These are phyloP conservation scores for Thymallus thymallus DNA, from an alignment of 2,113 vertebrate species.

Conservation along the genomic window DNA sequence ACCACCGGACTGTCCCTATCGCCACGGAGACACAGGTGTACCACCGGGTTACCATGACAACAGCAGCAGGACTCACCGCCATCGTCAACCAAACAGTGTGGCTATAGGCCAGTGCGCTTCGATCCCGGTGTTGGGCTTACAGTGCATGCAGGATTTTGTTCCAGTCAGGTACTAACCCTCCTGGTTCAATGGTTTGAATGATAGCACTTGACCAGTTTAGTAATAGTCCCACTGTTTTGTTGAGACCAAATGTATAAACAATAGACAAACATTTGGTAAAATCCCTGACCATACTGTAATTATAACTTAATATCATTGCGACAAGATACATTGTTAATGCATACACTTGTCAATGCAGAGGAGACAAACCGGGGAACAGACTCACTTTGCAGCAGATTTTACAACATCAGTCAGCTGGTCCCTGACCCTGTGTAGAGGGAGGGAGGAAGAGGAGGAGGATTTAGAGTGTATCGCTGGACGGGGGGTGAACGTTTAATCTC, in stretches of 20 bases:
- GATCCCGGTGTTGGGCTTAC: too few species aligned
- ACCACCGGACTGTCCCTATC: slow-evolving; percentile 91
- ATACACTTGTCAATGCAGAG: not conserved
- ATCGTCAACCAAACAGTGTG: not conserved
- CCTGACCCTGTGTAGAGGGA: slow-evolving; percentile 78
- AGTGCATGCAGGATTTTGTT: too few species aligned
- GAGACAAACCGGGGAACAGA: slow-evolving; percentile 10
- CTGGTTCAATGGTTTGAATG: too few species aligned
- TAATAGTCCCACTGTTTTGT: too few species aligned
- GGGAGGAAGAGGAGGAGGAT: slow-evolving; percentile 6
- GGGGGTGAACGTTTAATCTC: slow-evolving; percentile 26
- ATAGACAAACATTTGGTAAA: too few species aligned
- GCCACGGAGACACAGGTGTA: slow-evolving; percentile 1
- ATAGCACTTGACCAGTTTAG: too few species aligned
- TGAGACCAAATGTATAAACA: too few species aligned
- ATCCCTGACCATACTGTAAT: too few species aligned
- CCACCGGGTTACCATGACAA: too few species aligned
- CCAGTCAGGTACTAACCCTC: too few species aligned
- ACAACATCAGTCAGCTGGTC: slow-evolving; percentile 88
- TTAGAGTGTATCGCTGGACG: slow-evolving; percentile 19
- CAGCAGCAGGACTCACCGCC: not conserved
- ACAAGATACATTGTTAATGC: not conserved
- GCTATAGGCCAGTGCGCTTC: too few species aligned
- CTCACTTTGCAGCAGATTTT: slow-evolving; percentile 91
- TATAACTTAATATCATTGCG: too few species aligned